Percentiles rank a stretch among this genome's conserved stretches.
phyloP scores from a whole-genome alignment of 2,888 invertebrate species.

The Elegia similella region DNA sequence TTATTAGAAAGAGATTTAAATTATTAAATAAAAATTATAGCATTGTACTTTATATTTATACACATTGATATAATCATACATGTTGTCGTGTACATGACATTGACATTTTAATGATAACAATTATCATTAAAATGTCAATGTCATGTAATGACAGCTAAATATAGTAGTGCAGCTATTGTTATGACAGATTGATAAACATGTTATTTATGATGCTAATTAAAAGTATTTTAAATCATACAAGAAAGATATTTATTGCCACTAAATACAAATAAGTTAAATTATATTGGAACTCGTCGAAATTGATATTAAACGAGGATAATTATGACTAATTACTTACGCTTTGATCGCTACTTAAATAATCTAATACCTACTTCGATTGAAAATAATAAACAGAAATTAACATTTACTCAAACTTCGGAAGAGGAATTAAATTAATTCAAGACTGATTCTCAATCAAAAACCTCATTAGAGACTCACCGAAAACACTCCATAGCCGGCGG shows the following conservation, averaged over 20 bases:
- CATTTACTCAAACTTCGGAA: constrained; percentile 32
- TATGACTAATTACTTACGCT: not conserved
- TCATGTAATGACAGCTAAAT: not conserved
- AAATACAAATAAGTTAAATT: not conserved
- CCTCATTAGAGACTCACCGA: constrained; percentile 57
- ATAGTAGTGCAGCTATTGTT: not conserved
- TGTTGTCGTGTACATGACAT: too few relatives aligned
- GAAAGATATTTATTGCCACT: not conserved
- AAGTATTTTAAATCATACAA: too few relatives aligned
- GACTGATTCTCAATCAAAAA: constrained; percentile 46
- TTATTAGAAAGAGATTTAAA: too few relatives aligned
- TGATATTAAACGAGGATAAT: not conserved
- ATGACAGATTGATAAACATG: not conserved
- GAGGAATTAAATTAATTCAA: constrained; percentile 40
- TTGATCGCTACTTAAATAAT: not conserved
- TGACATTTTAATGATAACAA: too few relatives aligned
- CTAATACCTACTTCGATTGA: not conserved
- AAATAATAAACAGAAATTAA: constrained; percentile 32
- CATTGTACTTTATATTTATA: too few relatives aligned
- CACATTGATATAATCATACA: not conserved
- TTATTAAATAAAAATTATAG: not conserved
- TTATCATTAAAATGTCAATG: constrained; percentile 8
- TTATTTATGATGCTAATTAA: not conserved
- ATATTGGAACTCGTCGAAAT: not conserved
- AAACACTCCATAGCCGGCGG: constrained; percentile 59